A percentile compares a stretch with the other conserved stretches of the same genome.
These are phyloP conservation scores for Nesoenas mayeri DNA, from an alignment of 2,113 vertebrate species.

Conservation along the genomic window DNA sequence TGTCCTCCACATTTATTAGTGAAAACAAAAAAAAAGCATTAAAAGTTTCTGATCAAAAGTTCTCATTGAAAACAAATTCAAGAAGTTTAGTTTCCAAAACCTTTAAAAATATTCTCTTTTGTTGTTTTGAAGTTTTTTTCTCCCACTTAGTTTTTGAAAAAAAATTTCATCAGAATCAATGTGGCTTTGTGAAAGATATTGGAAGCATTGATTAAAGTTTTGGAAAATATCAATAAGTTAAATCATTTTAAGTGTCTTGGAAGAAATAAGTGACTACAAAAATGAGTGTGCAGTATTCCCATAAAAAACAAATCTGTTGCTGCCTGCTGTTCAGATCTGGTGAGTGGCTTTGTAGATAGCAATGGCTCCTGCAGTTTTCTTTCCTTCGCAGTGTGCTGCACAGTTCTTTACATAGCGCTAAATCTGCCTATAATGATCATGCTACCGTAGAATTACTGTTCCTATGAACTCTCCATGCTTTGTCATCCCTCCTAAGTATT, in stretches of 20 bases:
- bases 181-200: neutral
- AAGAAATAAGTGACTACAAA: neutral
- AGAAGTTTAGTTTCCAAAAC: neutral
- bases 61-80: neutral
- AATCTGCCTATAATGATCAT: neutral
- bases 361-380: neutral
- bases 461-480: neutral
- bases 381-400: neutral
- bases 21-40: neutral
- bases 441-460: neutral
- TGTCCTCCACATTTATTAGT: neutral
- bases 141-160: neutral
- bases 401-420: neutral
- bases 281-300: neutral
- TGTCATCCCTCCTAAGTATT: constrained; percentile 1
- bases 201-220: neutral
- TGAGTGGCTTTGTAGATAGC: neutral
- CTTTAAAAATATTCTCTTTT: neutral
- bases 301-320: neutral
- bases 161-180: neutral
- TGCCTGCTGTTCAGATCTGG: constrained; percentile 12
- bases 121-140: neutral
- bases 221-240: neutral
- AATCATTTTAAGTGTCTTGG: neutral
- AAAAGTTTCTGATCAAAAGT: neutral